These are phyloP conservation scores for Bettongia penicillata DNA, from an alignment of 2,113 vertebrate species.

Conservation along the genomic window DNA sequence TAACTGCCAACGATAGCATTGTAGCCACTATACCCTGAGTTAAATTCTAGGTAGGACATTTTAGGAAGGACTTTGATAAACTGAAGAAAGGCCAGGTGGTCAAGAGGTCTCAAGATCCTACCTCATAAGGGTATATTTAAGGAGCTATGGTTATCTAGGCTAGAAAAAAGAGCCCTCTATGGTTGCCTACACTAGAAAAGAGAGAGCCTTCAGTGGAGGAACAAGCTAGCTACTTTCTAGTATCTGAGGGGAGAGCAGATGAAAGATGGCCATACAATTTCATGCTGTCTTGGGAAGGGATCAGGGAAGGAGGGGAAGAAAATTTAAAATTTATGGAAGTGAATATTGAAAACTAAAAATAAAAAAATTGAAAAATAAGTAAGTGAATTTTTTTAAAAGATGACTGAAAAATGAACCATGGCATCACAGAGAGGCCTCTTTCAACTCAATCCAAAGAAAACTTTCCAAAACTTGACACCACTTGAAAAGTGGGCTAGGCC, in stretches of 20 bases:
- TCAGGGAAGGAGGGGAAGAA: too few species aligned
- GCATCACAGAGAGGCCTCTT: neutral
- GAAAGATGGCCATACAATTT: neutral
- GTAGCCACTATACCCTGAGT: neutral
- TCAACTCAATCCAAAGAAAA: neutral
- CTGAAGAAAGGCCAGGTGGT: neutral
- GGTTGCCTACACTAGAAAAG: too few species aligned
- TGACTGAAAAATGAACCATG: neutral
- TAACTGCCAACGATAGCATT: neutral
- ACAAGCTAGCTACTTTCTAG: neutral
- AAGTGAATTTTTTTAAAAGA: too few species aligned
- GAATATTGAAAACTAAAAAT: too few species aligned
- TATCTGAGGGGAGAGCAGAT: neutral
- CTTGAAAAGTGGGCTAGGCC: neutral
- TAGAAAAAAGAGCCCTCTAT: neutral
- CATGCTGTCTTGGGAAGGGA: too few species aligned
- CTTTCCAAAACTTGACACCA: neutral
- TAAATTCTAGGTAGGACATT: neutral
- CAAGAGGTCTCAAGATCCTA: neutral
- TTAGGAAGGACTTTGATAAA: neutral
- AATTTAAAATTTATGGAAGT: too few species aligned
- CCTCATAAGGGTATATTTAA: neutral
- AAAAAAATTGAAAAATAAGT: too few species aligned
- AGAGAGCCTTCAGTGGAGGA: neutral
- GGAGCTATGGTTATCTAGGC: neutral